Evolutionary conservation across 1,140 invertebrate species (phyloP).

Genomic region (Cepaea nemoralis): DNA sequence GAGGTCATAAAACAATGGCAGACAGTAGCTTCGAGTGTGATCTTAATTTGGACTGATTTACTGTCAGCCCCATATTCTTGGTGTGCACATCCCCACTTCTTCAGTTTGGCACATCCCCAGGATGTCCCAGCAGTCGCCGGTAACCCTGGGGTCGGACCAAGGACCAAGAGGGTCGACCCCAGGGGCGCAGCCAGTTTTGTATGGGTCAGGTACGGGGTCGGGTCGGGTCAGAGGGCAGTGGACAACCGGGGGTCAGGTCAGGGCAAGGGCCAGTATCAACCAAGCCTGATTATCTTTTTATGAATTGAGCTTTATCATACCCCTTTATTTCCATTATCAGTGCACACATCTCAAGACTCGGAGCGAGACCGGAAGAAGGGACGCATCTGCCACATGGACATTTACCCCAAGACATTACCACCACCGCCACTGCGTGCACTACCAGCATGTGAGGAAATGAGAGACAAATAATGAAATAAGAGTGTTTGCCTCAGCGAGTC

Average conservation of each 20-base stretch:
- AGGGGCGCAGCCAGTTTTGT: conserved; percentile 38
- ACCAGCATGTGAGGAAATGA: conserved; percentile 22
- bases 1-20: background rate
- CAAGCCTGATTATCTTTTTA: conserved; percentile 47
- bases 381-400: conserved; percentile 40
- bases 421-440: background rate
- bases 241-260: conserved; percentile 43
- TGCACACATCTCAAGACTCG: conserved; percentile 17
- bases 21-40: background rate
- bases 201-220: conserved; percentile 43
- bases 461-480: conserved; percentile 45
- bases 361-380: conserved; percentile 2
- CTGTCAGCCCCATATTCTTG: background rate
- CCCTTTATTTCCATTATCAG: conserved; percentile 43
- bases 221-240: conserved; percentile 43
- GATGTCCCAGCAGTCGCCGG: background rate
- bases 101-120: background rate
- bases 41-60: background rate
- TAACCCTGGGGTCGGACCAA: conserved; percentile 1
- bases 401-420: background rate
- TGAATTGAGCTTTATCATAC: conserved; percentile 44
- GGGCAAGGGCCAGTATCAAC: conserved; percentile 29
- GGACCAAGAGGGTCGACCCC: background rate
- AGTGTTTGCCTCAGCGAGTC: conserved; percentile 17
- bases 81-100: background rate